phyloP scores from a whole-genome alignment of 2,888 invertebrate genomes.

The Conchocele bisecta region DNA sequence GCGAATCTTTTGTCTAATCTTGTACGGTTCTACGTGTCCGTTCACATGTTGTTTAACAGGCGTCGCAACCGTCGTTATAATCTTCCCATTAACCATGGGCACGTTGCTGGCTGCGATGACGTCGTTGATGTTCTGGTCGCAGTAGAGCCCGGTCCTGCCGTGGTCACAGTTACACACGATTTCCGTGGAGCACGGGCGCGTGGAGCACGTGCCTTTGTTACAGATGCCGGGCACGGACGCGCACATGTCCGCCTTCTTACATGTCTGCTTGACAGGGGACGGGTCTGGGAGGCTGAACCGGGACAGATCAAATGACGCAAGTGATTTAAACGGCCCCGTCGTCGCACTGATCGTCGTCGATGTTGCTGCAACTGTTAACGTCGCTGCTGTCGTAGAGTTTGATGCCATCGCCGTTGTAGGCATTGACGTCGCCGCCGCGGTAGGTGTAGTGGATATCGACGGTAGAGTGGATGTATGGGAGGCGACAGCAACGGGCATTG shows the following conservation, averaged over 20 bases:
- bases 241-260: slow-evolving; percentile 21
- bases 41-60: slow-evolving; percentile 22
- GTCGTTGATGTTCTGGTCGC: slow-evolving; percentile 20
- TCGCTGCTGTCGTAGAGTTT: neutral
- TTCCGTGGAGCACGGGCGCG: slow-evolving; percentile 13
- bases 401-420: neutral
- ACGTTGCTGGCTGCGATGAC: slow-evolving; percentile 6
- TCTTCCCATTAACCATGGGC: slow-evolving; percentile 18
- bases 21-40: slow-evolving; percentile 6
- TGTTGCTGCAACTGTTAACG: neutral
- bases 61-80: neutral
- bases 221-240: slow-evolving; percentile 29
- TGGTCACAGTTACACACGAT: slow-evolving; percentile 27
- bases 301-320: slow-evolving; percentile 37
- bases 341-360: neutral
- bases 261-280: neutral
- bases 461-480: neutral
- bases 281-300: neutral
- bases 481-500: no score
- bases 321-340: no score
- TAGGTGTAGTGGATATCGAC: neutral
- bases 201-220: slow-evolving; percentile 24
- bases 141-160: slow-evolving; percentile 21
- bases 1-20: neutral
- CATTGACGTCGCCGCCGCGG: neutral